Base-by-base conservation (phyloP, 2,888 invertebrate genomes). In the Amiota communis region DNA sequence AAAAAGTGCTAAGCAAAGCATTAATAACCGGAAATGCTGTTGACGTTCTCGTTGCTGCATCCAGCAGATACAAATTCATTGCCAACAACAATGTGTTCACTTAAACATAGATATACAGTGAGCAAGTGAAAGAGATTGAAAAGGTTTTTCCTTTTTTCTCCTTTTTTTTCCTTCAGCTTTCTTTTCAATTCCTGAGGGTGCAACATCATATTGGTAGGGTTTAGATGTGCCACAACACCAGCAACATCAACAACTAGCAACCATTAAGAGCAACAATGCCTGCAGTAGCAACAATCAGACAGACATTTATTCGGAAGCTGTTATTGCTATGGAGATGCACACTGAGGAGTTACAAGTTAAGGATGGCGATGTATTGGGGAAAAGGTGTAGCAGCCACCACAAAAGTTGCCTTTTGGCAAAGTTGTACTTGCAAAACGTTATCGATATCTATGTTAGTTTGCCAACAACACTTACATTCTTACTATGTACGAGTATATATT, bases 31-130 rank as follows among this genome's bases (percentile, higher is more conserved):
- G 81, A 82, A 77, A 80, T 81, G 78, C 76, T 36, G 36, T 36
- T 36, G 36, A 36, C 36, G 6, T 36, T 36, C 36, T 6, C 36
- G 36, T 36, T 84, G 78, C 74, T 79, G 77, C 77, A 76, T 77
- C 81, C 81, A 82, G 75, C 75, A 76, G 57, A 17, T 15, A 76
- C 56, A 78, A 83, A 86, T 83, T 83, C 85, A 83, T 86, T 79
- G 86, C 85, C 83, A 84, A 82, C 77, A 78, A 20, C 23, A 51
- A 68, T 10, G 13, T 36, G 23, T 23, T 53, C 23, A 15, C 11
- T 4, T 36, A 36, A 6, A 36, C 6, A 36, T 36, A 36, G 36
- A 36, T 36, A 36, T 36, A 17, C 17, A 20, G 15, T 15, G 15
- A 13, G 59, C 59, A 59, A 17, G 1, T 12, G 36, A 36, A 63